phyloP scores from a whole-genome alignment of 2,797 vertebrate species.

The Gymnoscopelus microlampas region DNA sequence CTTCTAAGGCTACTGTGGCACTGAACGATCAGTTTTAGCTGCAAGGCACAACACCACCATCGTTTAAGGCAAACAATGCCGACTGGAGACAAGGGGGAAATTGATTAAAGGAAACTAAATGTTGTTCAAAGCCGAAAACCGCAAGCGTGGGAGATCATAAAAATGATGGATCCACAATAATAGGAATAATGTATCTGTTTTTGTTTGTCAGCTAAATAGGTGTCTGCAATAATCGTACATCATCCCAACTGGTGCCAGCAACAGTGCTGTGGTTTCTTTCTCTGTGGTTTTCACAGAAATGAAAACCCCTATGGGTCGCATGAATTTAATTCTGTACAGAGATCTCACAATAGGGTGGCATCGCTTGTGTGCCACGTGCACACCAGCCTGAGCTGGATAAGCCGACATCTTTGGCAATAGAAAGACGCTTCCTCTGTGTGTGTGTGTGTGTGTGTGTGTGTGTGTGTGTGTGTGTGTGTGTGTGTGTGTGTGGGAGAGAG shows the following conservation, averaged over 20 bases:
- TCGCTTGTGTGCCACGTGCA: neutral
- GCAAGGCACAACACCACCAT: constrained; percentile 33
- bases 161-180: constrained; percentile 67
- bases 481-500: neutral
- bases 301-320: constrained; percentile 1
- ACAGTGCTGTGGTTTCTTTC: constrained; percentile 24
- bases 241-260: constrained; percentile 37
- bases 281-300: constrained; percentile 21
- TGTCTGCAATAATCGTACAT: constrained; percentile 50
- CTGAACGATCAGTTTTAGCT: constrained; percentile 49
- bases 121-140: constrained; percentile 51
- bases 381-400: constrained; percentile 10
- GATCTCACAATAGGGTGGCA: constrained; percentile 3
- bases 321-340: constrained; percentile 15
- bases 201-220: constrained; percentile 60
- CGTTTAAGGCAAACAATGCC: constrained; percentile 49
- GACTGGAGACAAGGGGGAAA: constrained; percentile 48
- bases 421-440: too few species aligned
- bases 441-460: too few species aligned
- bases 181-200: constrained; percentile 49
- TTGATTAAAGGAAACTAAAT: constrained; percentile 66
- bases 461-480: neutral
- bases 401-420: neutral
- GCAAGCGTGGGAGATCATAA: constrained; percentile 59
- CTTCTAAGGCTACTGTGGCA: constrained; percentile 33